A percentile compares a stretch with the other conserved stretches of the same genome.
Evolutionary conservation across 2,888 invertebrate genomes (phyloP).

Genomic region (Tetheella fluctuosa): DNA sequence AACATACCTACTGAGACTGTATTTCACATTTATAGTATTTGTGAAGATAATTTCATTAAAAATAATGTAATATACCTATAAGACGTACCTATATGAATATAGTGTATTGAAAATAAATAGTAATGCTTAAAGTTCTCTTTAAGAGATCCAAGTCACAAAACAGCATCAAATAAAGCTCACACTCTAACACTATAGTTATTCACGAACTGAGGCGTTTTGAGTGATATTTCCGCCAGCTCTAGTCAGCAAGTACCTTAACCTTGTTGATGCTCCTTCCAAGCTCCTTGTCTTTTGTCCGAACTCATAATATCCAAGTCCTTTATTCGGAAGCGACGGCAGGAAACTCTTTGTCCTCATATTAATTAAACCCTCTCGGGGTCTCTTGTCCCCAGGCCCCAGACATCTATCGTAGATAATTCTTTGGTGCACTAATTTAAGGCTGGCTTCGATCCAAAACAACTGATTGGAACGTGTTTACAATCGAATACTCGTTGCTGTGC

Average conservation of each 20-base stretch:
- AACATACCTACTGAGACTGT: too few relatives aligned
- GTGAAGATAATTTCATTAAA: too few relatives aligned
- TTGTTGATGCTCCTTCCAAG: constrained; percentile 17
- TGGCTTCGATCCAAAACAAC: neutral
- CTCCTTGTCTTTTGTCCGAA: constrained; percentile 20
- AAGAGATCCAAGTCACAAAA: neutral
- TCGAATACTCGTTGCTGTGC: constrained; percentile 6
- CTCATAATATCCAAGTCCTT: constrained; percentile 21
- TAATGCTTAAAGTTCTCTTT: too few relatives aligned
- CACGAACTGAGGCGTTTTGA: too few relatives aligned
- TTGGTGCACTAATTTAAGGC: neutral
- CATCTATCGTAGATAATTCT: neutral
- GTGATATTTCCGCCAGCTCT: neutral
- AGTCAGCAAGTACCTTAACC: neutral
- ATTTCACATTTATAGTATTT: too few relatives aligned
- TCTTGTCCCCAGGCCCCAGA: neutral
- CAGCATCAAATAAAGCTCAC: neutral
- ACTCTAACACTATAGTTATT: too few relatives aligned
- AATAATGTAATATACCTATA: too few relatives aligned
- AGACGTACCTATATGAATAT: too few relatives aligned
- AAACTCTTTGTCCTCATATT: constrained; percentile 49
- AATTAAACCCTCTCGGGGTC: constrained; percentile 12
- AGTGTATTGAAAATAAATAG: too few relatives aligned
- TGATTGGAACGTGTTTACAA: neutral
- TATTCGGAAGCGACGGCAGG: constrained; percentile 31